Evolutionary conservation across 2,113 vertebrate genomes (phyloP), one percentile per base, ranked within the genome.

Genomic region (Rostratula benghalensis): DNA sequence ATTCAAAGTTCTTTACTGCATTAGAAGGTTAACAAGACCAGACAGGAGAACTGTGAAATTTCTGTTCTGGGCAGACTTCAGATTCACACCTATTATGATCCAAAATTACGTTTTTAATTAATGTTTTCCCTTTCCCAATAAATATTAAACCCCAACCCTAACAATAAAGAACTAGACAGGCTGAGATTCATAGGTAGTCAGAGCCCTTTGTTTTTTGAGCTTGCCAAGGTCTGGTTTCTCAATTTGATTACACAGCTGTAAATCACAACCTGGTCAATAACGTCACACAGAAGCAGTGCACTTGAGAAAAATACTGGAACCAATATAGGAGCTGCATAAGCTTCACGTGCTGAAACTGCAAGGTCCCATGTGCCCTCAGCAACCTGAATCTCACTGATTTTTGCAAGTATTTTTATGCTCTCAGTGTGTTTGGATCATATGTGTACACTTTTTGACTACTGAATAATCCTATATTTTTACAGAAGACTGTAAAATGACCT

Each of bases 91-190:
- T 85, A 73, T 54, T 71, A 60, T 13, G 54, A 89, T 85, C 5
- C 59, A 91, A 87, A 94, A 70, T 54, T 37, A 43, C 20, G 5
- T 10, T 50, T 95, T 75, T 74, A 92, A 82, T 94, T 95, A 87
- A 61, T 41, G 23, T 74, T n/a, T 83, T 94, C 23, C 24, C 13
- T 85, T 89, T 91, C 54, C 35, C 37, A 91, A 39, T 65, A 93
- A 82, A 92, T 74, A 83, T 84, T 89, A 2, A 67, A 61, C 84
- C 64, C 25, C 37, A 10, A 4, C 2, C 3, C 5, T 31, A 35
- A 67, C 14, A 76, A 9, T 54, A 53, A 87, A 89, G 27, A n/a
- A 85, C 21, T 70, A 50, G 12, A 41, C 54, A 4, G 56, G 23
- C 46, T 85, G 70, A 80, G 54, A 94, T 28, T 69, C 61, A 84